Evolutionary conservation across 2,113 vertebrate genomes (phyloP), one percentile per base, ranked within the genome.

Genomic region (Campylomormyrus numenius): DNA sequence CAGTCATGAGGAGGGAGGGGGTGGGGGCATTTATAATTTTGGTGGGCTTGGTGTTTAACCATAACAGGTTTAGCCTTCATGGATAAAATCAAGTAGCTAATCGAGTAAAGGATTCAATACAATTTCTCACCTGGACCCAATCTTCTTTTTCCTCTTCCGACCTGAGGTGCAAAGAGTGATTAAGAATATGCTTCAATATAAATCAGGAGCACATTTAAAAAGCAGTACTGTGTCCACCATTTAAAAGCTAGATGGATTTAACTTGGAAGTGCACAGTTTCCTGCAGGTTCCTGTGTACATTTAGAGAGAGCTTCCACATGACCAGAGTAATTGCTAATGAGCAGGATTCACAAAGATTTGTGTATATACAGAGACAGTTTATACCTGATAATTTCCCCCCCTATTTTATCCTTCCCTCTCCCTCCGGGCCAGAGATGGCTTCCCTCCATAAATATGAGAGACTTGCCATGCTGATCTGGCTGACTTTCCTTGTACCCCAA

Each of bases 101-200:
- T 48, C 13, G 15, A 52, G 48, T 31, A 52, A 31, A 52, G 27
- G 1, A 87, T 39, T 53, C 85, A 53, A 17, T 9, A 83, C 42
- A 52, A 91, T 50, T 88, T 56, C 92, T 97, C 92, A 97, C 98
- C 96, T 98, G 96, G 92, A 99, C 97, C 98, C 98, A 99, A 53
- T 98, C 97, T 93, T 96, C 96, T 92, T 98, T 98, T 93, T 99
- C 98, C 56, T 99, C 98, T 91, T 99, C 97, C 1, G 97, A 98
- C 94, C 98, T 99, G 91, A 89, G 92, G 93, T 95, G 90, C 24
- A 95, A 94, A 85, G 45, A 46, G 21, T 46, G 42, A 85, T 85
- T 45, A 46, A 85, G 39, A 85, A 48, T 46, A n/a, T 85, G 83
- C 17, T 46, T 45, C 15, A 45, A 24, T 8, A 80, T 53, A 31